Percentiles rank a stretch among this genome's conserved stretches.
These are phyloP conservation scores for Pandion haliaetus DNA, from an alignment of 2,113 vertebrate species.

Conservation along the genomic window DNA sequence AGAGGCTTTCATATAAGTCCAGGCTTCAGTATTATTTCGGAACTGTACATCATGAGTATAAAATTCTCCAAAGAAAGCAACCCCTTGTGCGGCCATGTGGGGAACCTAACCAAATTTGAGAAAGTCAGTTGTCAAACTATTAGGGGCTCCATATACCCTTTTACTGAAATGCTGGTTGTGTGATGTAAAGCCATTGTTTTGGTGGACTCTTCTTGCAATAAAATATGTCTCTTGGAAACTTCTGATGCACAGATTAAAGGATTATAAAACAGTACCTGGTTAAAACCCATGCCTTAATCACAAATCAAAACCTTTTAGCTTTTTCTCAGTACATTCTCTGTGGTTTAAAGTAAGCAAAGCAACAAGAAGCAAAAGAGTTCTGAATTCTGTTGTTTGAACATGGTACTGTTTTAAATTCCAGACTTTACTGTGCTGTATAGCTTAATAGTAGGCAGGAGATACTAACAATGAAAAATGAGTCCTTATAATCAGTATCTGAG, in stretches of 20 bases:
- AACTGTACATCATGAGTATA: neutral
- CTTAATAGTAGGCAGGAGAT: neutral
- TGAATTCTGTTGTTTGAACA: neutral
- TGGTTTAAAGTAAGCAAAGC: neutral
- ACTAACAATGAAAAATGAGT: slow-evolving; percentile 7
- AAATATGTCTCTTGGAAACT: neutral
- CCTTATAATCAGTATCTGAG: neutral
- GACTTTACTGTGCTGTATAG: neutral
- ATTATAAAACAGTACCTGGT: neutral
- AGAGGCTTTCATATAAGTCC: neutral
- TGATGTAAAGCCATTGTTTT: neutral
- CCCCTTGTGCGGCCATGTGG: neutral
- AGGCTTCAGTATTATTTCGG: neutral
- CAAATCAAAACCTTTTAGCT: neutral
- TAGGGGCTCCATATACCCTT: neutral
- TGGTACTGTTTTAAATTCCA: neutral
- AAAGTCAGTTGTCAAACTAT: neutral
- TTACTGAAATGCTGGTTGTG: neutral
- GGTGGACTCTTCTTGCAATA: neutral
- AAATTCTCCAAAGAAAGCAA: neutral
- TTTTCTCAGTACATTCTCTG: neutral
- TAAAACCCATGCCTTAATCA: neutral
- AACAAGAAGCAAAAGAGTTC: neutral
- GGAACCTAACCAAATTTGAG: neutral
- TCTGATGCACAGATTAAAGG: neutral